Base-by-base conservation (phyloP, 2,888 invertebrate genomes). In the Platynereis dumerilii region DNA sequence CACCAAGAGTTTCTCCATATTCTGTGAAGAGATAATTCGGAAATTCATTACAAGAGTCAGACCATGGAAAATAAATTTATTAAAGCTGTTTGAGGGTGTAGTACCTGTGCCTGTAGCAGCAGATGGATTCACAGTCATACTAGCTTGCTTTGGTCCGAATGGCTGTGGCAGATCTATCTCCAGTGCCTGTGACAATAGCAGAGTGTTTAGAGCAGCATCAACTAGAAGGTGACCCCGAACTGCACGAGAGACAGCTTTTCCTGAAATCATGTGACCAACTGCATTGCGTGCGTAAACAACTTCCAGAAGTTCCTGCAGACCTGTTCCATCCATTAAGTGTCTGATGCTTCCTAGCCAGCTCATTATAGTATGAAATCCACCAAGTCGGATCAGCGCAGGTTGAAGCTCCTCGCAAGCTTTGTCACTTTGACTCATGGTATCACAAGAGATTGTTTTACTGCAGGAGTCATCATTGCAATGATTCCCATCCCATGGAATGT, bases 311-410 rank as follows among this genome's bases (percentile, higher is more conserved):
- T 76, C 74, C 48, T 71, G 26, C 28, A 76, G 54, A 2, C 75
- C 76, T 52, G 74, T 69, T 34, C 70, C 67, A 42, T 22, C 59
- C 71, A 74, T 74, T 29, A 69, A 20, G 53, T 64, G 59, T 15
- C 77, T 75, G 57, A 76, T 75, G 22, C 66, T 64, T 26, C 74
- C 74, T 53, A 75, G 55, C 56, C 72, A 76, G 57, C 73, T 76
- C 73, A 73, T 75, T 24, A 65, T 42, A 7, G 67, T 59, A 54
- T 74, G 74, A 44, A 74, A 72, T 15, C 67, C 70, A 52, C 74
- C 68, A 10, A 75, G 64, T n/a, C n/a, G n/a, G n/a, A n/a, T n/a
- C n/a, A n/a, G 17, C 69, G 52, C n/a, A 70, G n/a, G 12, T n/a
- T 69, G 57, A 15, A 72, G 20, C n/a, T n/a, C 17, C 39, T 60